Percentiles rank a stretch among this genome's conserved stretches.
Conservation (phyloP, 2,113 vertebrate genomes). For the Campylorhamphus procurvoides region DNA sequence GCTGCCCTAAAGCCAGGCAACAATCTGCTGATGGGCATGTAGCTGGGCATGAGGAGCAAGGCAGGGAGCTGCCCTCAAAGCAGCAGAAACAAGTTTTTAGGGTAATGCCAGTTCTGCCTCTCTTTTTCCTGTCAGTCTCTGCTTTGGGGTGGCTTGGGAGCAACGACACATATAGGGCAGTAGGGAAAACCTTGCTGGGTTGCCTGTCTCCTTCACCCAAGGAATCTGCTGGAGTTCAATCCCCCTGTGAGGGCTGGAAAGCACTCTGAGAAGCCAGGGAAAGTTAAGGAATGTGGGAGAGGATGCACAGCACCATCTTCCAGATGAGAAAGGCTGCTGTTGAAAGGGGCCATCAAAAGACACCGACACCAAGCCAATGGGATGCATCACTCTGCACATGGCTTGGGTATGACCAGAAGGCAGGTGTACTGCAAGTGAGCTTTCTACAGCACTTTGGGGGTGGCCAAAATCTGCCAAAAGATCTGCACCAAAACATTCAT, state of each 20-base stretch:
- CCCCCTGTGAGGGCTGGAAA: not conserved
- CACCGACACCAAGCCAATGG: not conserved
- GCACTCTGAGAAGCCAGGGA: not conserved
- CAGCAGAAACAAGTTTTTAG: not conserved
- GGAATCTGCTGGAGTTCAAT: not conserved
- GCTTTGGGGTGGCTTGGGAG: not conserved
- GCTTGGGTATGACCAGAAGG: not conserved
- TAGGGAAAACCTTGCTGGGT: not conserved
- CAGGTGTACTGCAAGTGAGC: not conserved
- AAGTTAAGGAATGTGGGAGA: not conserved
- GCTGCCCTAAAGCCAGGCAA: not conserved
- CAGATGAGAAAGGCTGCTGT: fast-evolving
- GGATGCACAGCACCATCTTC: not conserved
- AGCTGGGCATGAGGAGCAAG: not conserved
- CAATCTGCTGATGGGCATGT: too few relatives aligned
- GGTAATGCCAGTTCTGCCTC: not conserved
- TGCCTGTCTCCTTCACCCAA: not conserved
- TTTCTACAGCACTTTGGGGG: not conserved
- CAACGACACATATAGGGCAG: not conserved
- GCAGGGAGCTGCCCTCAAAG: not conserved
- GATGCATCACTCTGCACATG: fast-evolving
- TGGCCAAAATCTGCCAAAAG: not conserved
- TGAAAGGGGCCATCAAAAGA: not conserved
- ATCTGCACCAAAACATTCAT: not conserved
- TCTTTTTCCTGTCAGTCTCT: not conserved